Percentiles rank a stretch among this genome's conserved stretches.
These are phyloP conservation scores for Panurus biarmicus DNA, from an alignment of 2,113 vertebrate genomes.

Conservation along the genomic window DNA sequence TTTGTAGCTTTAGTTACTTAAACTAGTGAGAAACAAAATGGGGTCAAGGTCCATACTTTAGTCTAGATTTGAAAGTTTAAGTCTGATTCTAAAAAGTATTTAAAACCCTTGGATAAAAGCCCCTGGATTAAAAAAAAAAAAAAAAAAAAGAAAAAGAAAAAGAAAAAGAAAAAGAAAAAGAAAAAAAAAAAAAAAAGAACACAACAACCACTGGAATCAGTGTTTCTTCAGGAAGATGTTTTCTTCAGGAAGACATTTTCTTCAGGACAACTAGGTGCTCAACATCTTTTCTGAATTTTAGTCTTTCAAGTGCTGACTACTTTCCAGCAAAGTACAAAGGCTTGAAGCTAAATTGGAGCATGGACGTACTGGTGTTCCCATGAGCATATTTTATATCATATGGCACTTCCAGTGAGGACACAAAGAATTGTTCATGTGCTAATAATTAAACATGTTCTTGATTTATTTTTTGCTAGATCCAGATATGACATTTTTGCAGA, in stretches of 20 bases:
- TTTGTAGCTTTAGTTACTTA: neutral
- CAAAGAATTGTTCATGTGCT: neutral
- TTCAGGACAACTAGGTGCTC: neutral
- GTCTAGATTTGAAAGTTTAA: neutral
- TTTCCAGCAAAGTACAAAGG: neutral
- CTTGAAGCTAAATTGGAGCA: neutral
- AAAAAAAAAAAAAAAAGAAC: neutral
- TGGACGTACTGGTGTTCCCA: neutral
- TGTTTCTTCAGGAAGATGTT: neutral
- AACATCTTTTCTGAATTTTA: neutral
- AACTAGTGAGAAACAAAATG: neutral
- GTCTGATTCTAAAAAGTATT: neutral
- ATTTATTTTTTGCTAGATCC: neutral
- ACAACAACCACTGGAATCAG: neutral
- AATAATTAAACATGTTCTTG: neutral
- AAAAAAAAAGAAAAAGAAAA: neutral
- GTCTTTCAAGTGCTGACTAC: neutral
- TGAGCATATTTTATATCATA: neutral
- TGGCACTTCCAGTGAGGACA: neutral
- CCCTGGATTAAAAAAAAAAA: neutral
- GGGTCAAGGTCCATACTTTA: neutral
- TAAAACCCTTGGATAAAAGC: neutral
- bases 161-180: neutral
- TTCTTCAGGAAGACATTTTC: neutral
- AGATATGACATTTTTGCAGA: neutral